Conservation (phyloP, 2,113 vertebrate species). For the Scalopus aquaticus region DNA sequence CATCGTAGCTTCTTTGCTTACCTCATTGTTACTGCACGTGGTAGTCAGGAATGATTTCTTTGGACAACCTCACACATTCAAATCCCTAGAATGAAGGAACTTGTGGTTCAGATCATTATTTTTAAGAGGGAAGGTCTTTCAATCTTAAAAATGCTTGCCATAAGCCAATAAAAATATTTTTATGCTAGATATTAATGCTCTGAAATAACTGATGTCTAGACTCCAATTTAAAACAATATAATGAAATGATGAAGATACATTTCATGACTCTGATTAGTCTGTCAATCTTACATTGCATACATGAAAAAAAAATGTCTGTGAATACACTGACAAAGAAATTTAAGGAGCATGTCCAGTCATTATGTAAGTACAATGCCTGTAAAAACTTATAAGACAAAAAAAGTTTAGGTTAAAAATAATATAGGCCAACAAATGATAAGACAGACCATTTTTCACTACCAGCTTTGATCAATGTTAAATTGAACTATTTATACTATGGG, state of each 20-base stretch:
- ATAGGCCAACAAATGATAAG: neutral
- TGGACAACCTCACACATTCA: neutral
- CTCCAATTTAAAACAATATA: neutral
- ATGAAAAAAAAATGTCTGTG: neutral
- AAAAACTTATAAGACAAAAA: neutral
- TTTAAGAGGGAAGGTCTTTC: neutral
- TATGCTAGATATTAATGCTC: neutral
- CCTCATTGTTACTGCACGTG: neutral
- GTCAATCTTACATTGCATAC: neutral
- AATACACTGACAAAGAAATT: neutral
- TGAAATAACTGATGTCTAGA: neutral
- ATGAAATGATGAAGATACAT: neutral
- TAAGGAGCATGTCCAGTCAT: neutral
- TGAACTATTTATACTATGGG: neutral
- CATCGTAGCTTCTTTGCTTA: neutral
- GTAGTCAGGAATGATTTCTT: neutral
- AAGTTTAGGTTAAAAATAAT: neutral
- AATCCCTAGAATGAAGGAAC: neutral
- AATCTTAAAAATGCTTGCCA: neutral
- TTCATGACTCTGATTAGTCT: neutral
- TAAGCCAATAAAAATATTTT: neutral
- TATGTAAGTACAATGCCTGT: neutral
- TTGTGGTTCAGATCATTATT: neutral
- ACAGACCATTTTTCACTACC: fast-evolving
- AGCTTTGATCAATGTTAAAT: neutral